phyloP scores from a whole-genome alignment of 2,797 vertebrate species.

The Phrynocephalus forsythii region DNA sequence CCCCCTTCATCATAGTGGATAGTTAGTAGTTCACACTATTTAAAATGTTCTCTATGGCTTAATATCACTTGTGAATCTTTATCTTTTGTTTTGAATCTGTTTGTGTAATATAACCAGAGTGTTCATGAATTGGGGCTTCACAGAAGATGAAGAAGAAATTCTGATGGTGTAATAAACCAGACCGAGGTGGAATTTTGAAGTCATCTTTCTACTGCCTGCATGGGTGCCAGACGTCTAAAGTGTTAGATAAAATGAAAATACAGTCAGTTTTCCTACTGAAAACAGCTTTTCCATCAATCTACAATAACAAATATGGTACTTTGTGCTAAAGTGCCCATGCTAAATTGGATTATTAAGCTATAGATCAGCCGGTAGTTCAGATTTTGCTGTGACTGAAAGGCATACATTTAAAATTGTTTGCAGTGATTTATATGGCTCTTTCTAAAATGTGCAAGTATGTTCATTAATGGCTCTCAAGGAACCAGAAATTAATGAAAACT shows the following conservation, averaged over 20 bases:
- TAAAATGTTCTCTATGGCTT: neutral
- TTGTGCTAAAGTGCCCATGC: constrained; percentile 56
- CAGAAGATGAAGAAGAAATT: neutral
- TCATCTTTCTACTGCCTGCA: constrained; percentile 35
- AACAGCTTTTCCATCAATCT: constrained; percentile 40
- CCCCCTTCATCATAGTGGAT: neutral
- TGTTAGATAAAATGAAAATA: constrained; percentile 53
- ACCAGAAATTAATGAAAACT: constrained; percentile 52
- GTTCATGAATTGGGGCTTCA: neutral
- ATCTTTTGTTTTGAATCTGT: neutral
- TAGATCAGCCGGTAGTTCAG: constrained; percentile 46
- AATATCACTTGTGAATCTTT: neutral
- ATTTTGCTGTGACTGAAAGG: constrained; percentile 38
- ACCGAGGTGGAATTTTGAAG: constrained; percentile 26
- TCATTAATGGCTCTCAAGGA: constrained; percentile 44
- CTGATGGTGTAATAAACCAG: constrained; percentile 25
- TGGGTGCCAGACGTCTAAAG: constrained; percentile 43
- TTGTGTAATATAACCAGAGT: neutral
- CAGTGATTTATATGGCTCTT: constrained; percentile 46
- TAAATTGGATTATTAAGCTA: constrained; percentile 59
- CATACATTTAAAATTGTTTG: constrained; percentile 50
- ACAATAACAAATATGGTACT: constrained; percentile 38
- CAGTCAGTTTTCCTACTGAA: constrained; percentile 19
- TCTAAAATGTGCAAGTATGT: constrained; percentile 27
- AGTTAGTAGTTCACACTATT: neutral